Evolutionary conservation across 2,797 vertebrate species (phyloP).

Genomic region (Vultur gryphus): DNA sequence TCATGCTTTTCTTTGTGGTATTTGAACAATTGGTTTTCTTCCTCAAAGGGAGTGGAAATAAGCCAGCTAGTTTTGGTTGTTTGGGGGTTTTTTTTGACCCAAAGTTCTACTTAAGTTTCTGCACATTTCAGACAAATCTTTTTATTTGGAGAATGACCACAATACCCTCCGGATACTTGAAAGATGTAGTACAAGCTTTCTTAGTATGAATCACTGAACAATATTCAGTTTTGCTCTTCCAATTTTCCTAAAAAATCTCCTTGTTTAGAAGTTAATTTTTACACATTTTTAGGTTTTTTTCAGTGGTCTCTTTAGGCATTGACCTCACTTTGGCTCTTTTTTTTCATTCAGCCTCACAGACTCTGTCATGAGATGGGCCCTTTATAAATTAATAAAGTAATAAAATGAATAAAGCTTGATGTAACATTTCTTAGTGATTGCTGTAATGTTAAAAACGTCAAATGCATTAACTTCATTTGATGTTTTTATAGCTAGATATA

Average conservation of each 20-base stretch:
- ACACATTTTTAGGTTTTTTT: neutral
- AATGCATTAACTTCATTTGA: conserved; percentile 40
- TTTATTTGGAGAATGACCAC: neutral
- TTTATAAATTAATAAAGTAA: conserved; percentile 48
- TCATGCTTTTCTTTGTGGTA: neutral
- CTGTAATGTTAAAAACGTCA: conserved; percentile 55
- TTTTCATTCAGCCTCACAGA: neutral
- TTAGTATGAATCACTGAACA: neutral
- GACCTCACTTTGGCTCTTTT: neutral
- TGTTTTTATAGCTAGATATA: conserved; percentile 42
- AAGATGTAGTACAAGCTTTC: neutral
- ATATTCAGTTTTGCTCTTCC: neutral
- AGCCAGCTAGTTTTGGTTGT: neutral
- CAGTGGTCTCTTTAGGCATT: neutral
- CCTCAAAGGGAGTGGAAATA: neutral
- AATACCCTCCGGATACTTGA: neutral
- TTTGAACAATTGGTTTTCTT: neutral
- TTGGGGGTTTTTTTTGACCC: rapidly evolving
- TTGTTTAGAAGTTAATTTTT: neutral
- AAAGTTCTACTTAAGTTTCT: neutral
- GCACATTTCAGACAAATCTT: neutral
- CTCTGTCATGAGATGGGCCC: neutral
- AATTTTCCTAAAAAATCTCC: neutral
- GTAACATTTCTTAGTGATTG: conserved; percentile 14
- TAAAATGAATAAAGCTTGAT: conserved; percentile 25